Evolutionary conservation across 2,888 invertebrate species (phyloP).

Genomic region (Rhingia campestris): DNA sequence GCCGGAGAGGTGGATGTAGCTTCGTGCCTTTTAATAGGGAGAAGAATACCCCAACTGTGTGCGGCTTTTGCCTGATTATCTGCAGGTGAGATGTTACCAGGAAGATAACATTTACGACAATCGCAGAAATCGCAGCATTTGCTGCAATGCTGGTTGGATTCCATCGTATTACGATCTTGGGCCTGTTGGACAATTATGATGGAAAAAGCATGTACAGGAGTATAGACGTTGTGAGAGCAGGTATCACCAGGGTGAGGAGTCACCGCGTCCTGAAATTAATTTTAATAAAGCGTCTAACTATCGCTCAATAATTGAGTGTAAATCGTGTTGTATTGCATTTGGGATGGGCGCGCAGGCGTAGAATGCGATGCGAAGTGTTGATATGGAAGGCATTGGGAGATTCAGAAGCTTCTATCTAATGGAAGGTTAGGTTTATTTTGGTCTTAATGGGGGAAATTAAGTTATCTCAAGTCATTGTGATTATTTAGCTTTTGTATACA

Average conservation of each 20-base stretch:
- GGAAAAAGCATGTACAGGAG: conserved; percentile 26
- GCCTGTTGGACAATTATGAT: conserved; percentile 68
- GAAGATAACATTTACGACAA: conserved; percentile 71
- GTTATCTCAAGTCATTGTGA: no score
- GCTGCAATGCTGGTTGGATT: conserved; percentile 40
- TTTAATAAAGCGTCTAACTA: conserved; percentile 60
- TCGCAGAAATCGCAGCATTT: conserved; percentile 43
- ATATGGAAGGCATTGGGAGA: no score
- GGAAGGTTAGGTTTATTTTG: no score
- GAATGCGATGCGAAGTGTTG: conserved; percentile 4
- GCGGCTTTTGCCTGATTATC: conserved; percentile 68
- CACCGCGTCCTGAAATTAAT: conserved; percentile 37
- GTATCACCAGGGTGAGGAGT: not conserved
- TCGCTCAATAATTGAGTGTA: conserved; percentile 70
- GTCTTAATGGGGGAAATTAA: no score
- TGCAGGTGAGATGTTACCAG: conserved; percentile 71
- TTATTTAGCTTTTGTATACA: no score
- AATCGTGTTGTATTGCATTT: conserved; percentile 43
- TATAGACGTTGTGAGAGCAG: conserved; percentile 1
- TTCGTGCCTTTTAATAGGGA: conserved; percentile 27
- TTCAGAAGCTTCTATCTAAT: no score
- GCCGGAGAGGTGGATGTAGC: conserved; percentile 4
- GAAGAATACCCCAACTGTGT: conserved; percentile 42
- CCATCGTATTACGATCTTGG: conserved; percentile 61
- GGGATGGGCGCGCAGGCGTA: conserved; percentile 18